Conservation (phyloP, 1,140 invertebrate species). For the Eciton burchellii region DNA sequence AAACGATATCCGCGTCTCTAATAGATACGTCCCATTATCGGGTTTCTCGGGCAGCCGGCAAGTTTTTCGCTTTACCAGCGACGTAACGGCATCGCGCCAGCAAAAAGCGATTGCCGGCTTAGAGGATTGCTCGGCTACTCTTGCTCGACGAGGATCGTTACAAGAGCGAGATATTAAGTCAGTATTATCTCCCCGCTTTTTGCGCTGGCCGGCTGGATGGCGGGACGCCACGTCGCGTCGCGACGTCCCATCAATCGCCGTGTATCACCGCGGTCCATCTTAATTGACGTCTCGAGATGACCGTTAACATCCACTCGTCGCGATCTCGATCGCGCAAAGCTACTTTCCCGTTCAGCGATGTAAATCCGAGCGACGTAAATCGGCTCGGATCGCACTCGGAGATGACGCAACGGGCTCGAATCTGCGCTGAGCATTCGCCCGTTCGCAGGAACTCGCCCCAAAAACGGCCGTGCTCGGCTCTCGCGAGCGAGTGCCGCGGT, state of each 20-base stretch:
- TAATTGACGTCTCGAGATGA: slow-evolving; percentile 10
- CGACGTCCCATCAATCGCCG: not conserved
- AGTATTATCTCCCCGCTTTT: slow-evolving; percentile 3
- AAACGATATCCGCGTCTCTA: slow-evolving; percentile 11
- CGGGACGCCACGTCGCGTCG: not conserved
- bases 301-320: not conserved
- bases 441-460: no score
- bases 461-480: no score
- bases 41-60: slow-evolving; percentile 32
- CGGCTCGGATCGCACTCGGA: no score
- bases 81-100: slow-evolving; percentile 58
- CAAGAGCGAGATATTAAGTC: slow-evolving; percentile 41
- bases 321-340: not conserved
- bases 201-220: not conserved
- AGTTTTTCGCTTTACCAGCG: slow-evolving; percentile 62
- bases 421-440: no score
- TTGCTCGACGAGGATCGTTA: slow-evolving; percentile 39
- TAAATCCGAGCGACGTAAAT: no score
- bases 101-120: slow-evolving; percentile 55
- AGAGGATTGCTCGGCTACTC: slow-evolving; percentile 38
- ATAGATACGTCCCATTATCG: slow-evolving; percentile 54
- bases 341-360: no score
- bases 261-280: not conserved
- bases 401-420: no score
- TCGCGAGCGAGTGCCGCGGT: no score